phyloP scores from a whole-genome alignment of 2,113 vertebrate species.

The Engystomops pustulosus region DNA sequence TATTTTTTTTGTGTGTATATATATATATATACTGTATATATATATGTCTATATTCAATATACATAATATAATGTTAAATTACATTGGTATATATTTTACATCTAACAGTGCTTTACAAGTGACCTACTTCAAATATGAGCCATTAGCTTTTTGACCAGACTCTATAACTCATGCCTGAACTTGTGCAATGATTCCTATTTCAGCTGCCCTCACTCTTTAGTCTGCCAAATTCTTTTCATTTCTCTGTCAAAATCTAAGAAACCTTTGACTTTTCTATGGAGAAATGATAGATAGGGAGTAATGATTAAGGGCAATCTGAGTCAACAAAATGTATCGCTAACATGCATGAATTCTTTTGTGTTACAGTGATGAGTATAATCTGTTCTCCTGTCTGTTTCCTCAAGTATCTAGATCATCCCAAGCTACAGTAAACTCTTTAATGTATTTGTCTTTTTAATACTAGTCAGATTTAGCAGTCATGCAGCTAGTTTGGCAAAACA shows the following conservation, averaged over 20 bases:
- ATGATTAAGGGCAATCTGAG: not conserved
- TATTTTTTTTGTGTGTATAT: not conserved
- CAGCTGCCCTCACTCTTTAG: not conserved
- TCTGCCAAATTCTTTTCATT: conserved; percentile 29
- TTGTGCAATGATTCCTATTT: not conserved
- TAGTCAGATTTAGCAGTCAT: not conserved
- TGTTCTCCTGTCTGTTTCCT: not conserved
- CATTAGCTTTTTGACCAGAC: not conserved
- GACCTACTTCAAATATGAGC: not conserved
- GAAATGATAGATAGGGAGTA: not conserved
- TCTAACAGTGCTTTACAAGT: not conserved
- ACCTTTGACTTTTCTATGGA: conserved; percentile 4
- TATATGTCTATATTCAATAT: no score
- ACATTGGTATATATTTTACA: no score
- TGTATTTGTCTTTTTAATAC: not conserved
- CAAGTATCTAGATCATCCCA: not conserved
- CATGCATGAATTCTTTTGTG: not conserved
- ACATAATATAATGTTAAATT: no score
- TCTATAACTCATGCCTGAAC: not conserved
- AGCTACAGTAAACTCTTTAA: not conserved
- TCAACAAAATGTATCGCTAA: not conserved
- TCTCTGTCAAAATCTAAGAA: conserved; percentile 13
- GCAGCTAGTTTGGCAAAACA: not conserved
- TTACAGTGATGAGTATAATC: conserved; percentile 22
- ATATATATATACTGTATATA: no score